Evolutionary conservation across 2,888 invertebrate species (phyloP).

Genomic region (Nematopogon swammerdamellus): DNA sequence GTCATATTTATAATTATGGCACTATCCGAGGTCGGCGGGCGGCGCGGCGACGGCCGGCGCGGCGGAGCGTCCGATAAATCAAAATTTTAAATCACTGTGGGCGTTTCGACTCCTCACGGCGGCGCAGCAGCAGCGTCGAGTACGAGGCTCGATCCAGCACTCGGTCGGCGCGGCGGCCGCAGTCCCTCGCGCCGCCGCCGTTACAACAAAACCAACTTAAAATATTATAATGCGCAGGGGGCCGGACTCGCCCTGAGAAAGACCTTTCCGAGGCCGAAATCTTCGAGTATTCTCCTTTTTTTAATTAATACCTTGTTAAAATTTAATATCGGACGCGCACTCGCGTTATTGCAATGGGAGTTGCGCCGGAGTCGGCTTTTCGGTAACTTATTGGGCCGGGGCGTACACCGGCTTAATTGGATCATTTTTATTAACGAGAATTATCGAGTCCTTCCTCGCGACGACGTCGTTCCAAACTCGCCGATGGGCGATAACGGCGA

Average conservation of each 20-base stretch:
- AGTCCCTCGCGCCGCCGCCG: conserved; percentile 20
- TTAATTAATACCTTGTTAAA: conserved; percentile 59
- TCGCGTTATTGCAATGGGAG: conserved; percentile 53
- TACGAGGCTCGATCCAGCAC: background rate
- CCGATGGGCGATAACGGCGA: no score
- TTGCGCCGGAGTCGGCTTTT: conserved; percentile 45
- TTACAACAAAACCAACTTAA: conserved; percentile 53
- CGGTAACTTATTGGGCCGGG: conserved; percentile 47
- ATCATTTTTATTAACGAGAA: conserved; percentile 50
- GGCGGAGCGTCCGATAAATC: conserved; percentile 46
- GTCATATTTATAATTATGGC: conserved; percentile 54
- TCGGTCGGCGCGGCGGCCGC: background rate
- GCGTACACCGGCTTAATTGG: conserved; percentile 41
- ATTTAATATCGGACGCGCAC: conserved; percentile 51
- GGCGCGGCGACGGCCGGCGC: conserved; percentile 15
- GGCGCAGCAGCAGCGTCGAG: no score
- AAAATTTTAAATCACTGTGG: conserved; percentile 58
- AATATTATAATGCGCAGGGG: conserved; percentile 46
- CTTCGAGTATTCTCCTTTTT: conserved; percentile 55
- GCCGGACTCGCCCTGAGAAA: conserved; percentile 46
- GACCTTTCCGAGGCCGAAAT: conserved; percentile 17
- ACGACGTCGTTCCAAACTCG: no score
- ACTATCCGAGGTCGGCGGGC: conserved; percentile 17
- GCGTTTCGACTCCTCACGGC: conserved; percentile 29
- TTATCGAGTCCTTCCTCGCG: conserved; percentile 10